phyloP scores from a whole-genome alignment of 2,888 invertebrate species.

The Cephus runcator region DNA sequence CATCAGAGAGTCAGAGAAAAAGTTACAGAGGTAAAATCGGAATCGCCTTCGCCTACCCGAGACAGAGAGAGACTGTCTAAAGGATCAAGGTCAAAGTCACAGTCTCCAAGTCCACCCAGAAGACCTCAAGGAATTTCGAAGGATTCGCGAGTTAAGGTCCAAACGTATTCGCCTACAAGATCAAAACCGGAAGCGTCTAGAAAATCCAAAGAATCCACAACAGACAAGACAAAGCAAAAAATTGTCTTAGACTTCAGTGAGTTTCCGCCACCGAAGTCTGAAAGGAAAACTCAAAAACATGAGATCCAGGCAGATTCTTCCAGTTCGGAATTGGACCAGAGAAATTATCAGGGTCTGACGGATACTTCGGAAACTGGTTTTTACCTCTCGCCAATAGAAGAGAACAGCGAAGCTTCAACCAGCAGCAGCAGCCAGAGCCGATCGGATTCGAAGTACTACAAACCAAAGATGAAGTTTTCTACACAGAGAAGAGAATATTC shows the following conservation, averaged over 20 bases:
- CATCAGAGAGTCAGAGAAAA: constrained; percentile 16
- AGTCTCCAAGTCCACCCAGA: constrained; percentile 9
- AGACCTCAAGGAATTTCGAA: constrained; percentile 6
- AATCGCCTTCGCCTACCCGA: constrained; percentile 35
- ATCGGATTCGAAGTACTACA: constrained; percentile 20
- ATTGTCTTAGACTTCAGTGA: constrained; percentile 51
- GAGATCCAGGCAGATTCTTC: constrained; percentile 1
- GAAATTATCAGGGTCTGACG: constrained; percentile 21
- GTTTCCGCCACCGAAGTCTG: constrained; percentile 41
- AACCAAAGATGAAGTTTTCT: constrained; percentile 8
- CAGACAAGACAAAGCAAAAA: constrained; percentile 17
- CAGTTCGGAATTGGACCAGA: constrained; percentile 19
- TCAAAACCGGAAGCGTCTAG: neutral
- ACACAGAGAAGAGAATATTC: constrained; percentile 13
- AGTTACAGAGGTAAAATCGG: constrained; percentile 17
- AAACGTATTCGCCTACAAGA: neutral
- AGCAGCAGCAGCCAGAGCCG: constrained; percentile 63
- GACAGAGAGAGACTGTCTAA: neutral
- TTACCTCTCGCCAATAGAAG: constrained; percentile 70
- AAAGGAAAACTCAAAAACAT: neutral
- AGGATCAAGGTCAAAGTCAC: neutral
- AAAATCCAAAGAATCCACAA: constrained; percentile 8
- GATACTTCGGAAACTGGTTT: constrained; percentile 43
- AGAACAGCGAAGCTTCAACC: constrained; percentile 70
- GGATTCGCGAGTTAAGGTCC: neutral